phyloP scores from a whole-genome alignment of 2,113 vertebrate species.

The Scomber japonicus region DNA sequence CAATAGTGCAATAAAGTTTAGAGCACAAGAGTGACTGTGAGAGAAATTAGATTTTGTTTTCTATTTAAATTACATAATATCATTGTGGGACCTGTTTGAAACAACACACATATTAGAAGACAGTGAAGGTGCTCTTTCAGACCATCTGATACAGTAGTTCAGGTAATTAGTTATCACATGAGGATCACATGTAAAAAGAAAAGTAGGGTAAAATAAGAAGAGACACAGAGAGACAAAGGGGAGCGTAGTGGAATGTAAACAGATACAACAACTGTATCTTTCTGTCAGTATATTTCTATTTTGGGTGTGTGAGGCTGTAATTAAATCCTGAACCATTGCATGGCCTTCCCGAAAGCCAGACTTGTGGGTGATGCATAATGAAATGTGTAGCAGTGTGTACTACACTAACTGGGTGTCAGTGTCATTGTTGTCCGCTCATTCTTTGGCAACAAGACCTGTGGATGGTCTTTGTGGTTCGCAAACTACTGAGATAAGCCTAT shows the following conservation, averaged over 20 bases:
- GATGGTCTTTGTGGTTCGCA: background rate
- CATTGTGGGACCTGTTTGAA: background rate
- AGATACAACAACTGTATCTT: conserved; percentile 14
- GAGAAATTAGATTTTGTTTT: background rate
- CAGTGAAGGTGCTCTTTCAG: background rate
- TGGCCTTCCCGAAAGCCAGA: background rate
- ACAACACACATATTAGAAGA: background rate
- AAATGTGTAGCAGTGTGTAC: conserved; percentile 32
- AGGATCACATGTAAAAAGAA: background rate
- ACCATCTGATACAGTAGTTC: background rate
- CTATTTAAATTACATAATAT: background rate
- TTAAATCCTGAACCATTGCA: conserved; percentile 22
- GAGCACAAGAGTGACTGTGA: background rate
- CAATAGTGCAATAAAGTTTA: background rate
- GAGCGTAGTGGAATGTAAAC: conserved; percentile 6
- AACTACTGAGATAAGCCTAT: background rate
- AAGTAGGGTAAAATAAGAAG: background rate
- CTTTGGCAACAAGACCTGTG: background rate
- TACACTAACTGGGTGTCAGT: conserved; percentile 2
- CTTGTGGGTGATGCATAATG: conserved; percentile 39
- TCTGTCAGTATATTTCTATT: conserved; percentile 47
- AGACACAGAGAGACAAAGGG: background rate
- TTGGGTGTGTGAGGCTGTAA: conserved; percentile 48
- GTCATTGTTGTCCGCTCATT: background rate
- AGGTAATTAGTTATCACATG: background rate